Percentiles rank a stretch among this genome's conserved stretches.
phyloP scores from a whole-genome alignment of 2,113 vertebrate species.

The Eptesicus fuscus region DNA sequence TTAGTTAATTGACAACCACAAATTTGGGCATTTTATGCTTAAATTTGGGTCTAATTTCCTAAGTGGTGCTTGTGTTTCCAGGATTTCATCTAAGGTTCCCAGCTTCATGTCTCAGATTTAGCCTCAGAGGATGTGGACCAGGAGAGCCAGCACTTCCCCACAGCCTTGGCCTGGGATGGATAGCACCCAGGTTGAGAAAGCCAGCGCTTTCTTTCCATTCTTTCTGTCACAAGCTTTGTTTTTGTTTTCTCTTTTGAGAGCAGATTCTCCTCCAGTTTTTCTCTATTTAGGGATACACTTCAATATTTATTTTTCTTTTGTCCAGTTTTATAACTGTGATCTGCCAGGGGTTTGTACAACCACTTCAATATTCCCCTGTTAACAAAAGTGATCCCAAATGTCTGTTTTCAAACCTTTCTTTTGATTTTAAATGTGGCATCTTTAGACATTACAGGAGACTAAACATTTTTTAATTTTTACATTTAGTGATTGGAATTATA shows the following conservation, averaged over 20 bases:
- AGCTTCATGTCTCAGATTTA: not conserved
- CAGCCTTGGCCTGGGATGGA: not conserved
- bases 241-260: not conserved
- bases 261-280: not conserved
- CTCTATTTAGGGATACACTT: not conserved
- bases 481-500: not conserved
- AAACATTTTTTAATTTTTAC: not conserved
- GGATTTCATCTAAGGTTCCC: not conserved
- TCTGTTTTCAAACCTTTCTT: not conserved
- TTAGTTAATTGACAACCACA: not conserved
- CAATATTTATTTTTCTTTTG: not conserved
- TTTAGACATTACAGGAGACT: not conserved
- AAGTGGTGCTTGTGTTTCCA: not conserved
- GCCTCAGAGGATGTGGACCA: not conserved
- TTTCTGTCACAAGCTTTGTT: not conserved
- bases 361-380: not conserved
- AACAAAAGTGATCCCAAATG: not conserved
- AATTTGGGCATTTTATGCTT: not conserved
- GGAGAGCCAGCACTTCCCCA: not conserved
- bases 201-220: not conserved
- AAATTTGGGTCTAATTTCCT: not conserved
- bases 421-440: not conserved
- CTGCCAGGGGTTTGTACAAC: not conserved
- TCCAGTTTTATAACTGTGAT: not conserved
- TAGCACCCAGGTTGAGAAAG: not conserved